Evolutionary conservation across 92 coral and sea anemone species (phyloP), one percentile per base, ranked within the genome.

Genomic region (Scolanthus callimorphus): DNA sequence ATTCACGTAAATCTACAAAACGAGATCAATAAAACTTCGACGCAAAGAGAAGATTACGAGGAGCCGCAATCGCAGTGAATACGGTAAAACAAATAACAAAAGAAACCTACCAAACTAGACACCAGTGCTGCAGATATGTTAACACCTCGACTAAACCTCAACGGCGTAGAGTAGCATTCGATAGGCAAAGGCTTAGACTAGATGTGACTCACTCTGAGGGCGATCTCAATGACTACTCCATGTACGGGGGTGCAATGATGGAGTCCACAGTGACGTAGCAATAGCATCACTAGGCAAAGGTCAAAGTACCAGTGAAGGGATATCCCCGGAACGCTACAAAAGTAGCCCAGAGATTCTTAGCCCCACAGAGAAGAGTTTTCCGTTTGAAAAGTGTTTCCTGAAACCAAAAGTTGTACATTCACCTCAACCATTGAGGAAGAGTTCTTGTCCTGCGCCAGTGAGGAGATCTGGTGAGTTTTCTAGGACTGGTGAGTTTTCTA

Each of bases 21-120:
- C 46, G 97, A 88, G 57, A 53, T 91, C 48, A 83, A 86, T 61
- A 91, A 81, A 91, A 87, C 73, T 91, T 91, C 60, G 96, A 91
- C 59, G 62, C 83, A 39, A 85, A 85, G 63, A 82, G 78, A 60
- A 73, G 88, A 49, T 65, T 87, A 30, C 72, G 73, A 66, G 91
- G 86, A 72, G 91, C 88, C 30, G 95, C 90, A 15, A 71, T 83
- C 17, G 85, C 96, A 63, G 86, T 84, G 25, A 78, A 83, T 71
- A 87, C 97, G 95, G 97, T 91, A 91, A 88, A 88, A 55, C 60
- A 48, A 65, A 64, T 82, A 57, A 66, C 68, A 38, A 73, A 83
- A 82, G 70, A 69, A 48, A 49, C 74, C 11, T 68, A 68, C 43
- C 41, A 24, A 2, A 47, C 62, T 68, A 56, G 75, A 39, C 29